A percentile compares a stretch with the other conserved stretches of the same genome.
Conservation (phyloP, 2,113 vertebrate species). For the Lycaon pictus region DNA sequence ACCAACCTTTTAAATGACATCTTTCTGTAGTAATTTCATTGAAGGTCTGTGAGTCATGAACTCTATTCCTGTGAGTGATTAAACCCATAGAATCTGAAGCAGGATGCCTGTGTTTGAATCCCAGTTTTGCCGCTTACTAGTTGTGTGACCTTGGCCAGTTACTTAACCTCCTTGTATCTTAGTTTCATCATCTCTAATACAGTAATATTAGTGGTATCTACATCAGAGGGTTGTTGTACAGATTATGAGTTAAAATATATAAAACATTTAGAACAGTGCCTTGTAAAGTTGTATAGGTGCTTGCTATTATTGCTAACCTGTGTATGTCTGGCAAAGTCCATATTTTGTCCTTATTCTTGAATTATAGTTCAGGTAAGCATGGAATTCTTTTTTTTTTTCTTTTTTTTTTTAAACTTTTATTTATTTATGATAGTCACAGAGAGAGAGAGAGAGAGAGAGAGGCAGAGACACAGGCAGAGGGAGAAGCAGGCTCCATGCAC, state of each 20-base stretch:
- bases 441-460: too few species aligned
- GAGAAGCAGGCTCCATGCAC: too few species aligned
- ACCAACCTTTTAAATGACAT: not conserved
- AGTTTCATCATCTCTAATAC: not conserved
- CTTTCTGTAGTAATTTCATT: not conserved
- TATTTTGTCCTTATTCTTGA: slow-evolving; percentile 46
- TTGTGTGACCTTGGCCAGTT: not conserved
- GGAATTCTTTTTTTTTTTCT: not conserved
- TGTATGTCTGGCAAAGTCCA: not conserved
- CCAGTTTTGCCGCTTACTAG: not conserved
- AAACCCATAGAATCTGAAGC: not conserved
- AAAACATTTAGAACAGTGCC: not conserved
- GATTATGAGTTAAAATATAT: slow-evolving; percentile 39
- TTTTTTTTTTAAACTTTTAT: too few species aligned
- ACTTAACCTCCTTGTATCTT: not conserved
- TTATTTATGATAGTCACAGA: too few species aligned
- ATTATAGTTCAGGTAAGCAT: not conserved
- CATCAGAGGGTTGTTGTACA: not conserved
- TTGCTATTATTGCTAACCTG: slow-evolving; percentile 30
- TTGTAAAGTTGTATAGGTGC: not conserved
- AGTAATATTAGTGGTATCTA: not conserved
- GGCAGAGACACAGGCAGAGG: too few species aligned
- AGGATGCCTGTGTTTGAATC: not conserved
- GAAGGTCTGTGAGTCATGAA: not conserved
- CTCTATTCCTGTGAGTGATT: not conserved